A percentile compares a stretch with the other conserved stretches of the same genome.
Evolutionary conservation across 2,797 vertebrate species (phyloP).

Genomic region (Dermochelys coriacea): DNA sequence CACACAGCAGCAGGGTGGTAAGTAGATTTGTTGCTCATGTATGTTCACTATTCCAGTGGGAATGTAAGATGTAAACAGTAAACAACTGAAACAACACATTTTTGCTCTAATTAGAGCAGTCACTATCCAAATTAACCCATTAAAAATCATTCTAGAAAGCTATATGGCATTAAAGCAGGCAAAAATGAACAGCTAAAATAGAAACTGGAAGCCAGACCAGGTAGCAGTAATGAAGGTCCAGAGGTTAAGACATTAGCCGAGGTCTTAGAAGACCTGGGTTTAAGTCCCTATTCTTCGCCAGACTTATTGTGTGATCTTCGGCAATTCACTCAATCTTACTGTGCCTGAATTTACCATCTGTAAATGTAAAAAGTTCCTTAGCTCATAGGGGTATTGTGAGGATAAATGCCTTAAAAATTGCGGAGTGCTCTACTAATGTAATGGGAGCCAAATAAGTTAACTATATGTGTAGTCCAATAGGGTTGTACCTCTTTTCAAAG

Average conservation of each 20-base stretch:
- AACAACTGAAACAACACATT: neutral
- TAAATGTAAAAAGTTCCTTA: neutral
- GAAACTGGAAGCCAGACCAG: neutral
- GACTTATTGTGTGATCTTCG: neutral
- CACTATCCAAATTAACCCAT: neutral
- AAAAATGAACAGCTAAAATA: neutral
- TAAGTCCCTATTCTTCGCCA: neutral
- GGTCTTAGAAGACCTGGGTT: accelerated
- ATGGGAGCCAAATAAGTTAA: neutral
- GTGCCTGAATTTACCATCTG: neutral
- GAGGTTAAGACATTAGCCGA: neutral
- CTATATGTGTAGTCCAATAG: neutral
- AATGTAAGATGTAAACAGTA: conserved; percentile 13
- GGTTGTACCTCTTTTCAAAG: neutral
- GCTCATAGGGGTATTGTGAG: neutral
- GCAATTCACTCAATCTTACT: neutral
- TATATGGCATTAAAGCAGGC: neutral
- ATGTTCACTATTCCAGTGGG: conserved; percentile 10
- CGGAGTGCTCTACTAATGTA: neutral
- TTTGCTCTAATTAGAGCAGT: conserved; percentile 16
- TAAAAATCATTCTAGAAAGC: neutral
- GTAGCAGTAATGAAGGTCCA: neutral
- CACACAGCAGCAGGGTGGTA: neutral
- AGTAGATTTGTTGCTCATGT: neutral
- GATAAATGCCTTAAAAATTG: neutral